These are phyloP conservation scores for Amphilophus citrinellus DNA, from an alignment of 2,113 vertebrate species.

Conservation along the genomic window DNA sequence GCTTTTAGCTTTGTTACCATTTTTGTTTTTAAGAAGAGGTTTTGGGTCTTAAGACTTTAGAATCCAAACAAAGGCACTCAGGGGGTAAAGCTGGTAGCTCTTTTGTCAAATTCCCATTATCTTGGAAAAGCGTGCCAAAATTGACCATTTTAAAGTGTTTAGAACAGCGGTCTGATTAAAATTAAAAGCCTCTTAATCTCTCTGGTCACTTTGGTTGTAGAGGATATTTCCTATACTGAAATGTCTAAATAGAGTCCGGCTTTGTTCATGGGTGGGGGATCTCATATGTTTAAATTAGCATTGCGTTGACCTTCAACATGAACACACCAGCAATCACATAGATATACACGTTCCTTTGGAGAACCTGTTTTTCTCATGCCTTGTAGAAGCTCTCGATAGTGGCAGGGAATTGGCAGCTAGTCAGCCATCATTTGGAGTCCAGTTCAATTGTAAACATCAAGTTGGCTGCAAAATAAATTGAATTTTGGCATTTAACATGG, in stretches of 20 bases:
- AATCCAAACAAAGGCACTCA: no score
- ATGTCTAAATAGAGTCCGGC: neutral
- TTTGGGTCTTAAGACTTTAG: no score
- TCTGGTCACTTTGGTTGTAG: neutral
- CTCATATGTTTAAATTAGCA: neutral
- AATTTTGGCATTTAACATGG: neutral
- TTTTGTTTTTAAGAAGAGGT: no score
- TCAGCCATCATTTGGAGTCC: neutral
- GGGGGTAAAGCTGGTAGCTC: neutral
- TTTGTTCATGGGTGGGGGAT: neutral
- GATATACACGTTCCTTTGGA: neutral
- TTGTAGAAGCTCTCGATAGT: fast-evolving
- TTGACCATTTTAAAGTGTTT: neutral
- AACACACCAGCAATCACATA: neutral
- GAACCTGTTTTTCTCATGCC: fast-evolving
- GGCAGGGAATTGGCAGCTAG: neutral
- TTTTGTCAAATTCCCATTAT: fast-evolving
- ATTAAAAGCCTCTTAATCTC: no score
- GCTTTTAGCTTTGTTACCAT: neutral
- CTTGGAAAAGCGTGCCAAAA: neutral
- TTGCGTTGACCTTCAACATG: neutral
- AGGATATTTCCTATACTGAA: neutral
- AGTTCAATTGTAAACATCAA: neutral
- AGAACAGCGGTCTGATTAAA: neutral
- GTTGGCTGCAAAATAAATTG: fast-evolving